Percentiles rank a stretch among this genome's conserved stretches.
Evolutionary conservation across 64 coral and sea anemone species (phyloP).

Genomic region (Exaiptasia diaphana): DNA sequence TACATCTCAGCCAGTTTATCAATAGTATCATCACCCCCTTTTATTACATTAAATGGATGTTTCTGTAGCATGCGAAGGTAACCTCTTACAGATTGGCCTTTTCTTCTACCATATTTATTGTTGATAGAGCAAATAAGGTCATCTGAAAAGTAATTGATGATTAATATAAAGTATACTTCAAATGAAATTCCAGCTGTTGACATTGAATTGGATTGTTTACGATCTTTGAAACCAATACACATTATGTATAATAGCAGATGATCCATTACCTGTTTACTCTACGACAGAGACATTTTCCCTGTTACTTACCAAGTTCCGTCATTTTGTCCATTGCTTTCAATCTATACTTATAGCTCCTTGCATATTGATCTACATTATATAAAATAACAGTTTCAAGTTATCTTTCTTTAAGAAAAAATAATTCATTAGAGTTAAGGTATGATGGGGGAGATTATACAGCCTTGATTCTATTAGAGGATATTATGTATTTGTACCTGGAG

Average conservation of each 20-base stretch:
- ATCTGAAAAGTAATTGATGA: conserved; percentile 20
- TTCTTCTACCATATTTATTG: conserved; percentile 62
- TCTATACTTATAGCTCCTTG: conserved; percentile 87
- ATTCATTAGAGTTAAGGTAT: neutral
- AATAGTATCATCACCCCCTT: conserved; percentile 83
- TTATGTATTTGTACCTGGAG: conserved; percentile 51
- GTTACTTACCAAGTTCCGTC: conserved; percentile 72
- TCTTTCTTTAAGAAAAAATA: neutral
- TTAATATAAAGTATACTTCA: too few species aligned
- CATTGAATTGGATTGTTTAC: too few species aligned
- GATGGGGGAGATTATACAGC: neutral
- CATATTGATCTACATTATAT: conserved; percentile 65
- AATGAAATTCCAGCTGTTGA: too few species aligned
- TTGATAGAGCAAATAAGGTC: conserved; percentile 79
- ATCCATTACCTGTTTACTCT: too few species aligned
- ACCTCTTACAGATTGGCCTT: conserved; percentile 71
- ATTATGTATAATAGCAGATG: too few species aligned
- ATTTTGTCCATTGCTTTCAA: conserved; percentile 97
- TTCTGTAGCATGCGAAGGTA: conserved; percentile 76
- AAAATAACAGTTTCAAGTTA: neutral
- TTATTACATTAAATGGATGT: conserved; percentile 73
- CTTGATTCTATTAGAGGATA: neutral
- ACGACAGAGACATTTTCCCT: too few species aligned
- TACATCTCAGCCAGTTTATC: conserved; percentile 86
- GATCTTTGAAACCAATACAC: too few species aligned